These are phyloP conservation scores for Lucilia sericata DNA, from an alignment of 1,140 invertebrate genomes.

Conservation along the genomic window DNA sequence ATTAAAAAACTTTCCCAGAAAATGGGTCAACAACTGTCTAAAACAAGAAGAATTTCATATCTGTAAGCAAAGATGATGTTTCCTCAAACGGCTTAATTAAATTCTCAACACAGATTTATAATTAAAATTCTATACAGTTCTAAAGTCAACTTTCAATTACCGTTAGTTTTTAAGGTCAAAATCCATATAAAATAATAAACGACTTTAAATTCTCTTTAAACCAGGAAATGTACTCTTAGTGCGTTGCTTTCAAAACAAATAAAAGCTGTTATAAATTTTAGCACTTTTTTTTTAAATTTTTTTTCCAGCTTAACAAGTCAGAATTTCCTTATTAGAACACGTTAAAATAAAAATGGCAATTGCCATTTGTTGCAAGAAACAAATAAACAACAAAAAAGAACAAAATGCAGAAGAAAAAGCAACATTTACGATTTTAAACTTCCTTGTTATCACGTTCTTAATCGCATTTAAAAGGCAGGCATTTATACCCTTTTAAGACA, in stretches of 20 bases:
- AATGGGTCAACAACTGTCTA: no score
- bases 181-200: not conserved
- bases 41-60: no score
- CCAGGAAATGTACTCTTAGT: constrained; percentile 15
- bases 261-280: constrained; percentile 40
- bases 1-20: no score
- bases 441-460: constrained; percentile 29
- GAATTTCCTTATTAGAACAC: constrained; percentile 38
- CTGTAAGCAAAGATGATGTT: no score
- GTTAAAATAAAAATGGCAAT: constrained; percentile 30
- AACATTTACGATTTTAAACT: not conserved
- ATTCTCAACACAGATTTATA: no score
- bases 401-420: not conserved
- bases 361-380: not conserved
- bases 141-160: not conserved
- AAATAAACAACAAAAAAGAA: not conserved
- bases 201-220: not conserved
- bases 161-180: constrained; percentile 15
- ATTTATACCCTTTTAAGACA: constrained; percentile 29
- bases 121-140: not conserved
- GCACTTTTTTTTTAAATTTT: not conserved
- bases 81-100: no score
- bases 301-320: not conserved
- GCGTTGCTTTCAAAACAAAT: not conserved
- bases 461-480: constrained; percentile 21